Base-by-base conservation (phyloP, 2,888 invertebrate species). In the Catocala fraxini region DNA sequence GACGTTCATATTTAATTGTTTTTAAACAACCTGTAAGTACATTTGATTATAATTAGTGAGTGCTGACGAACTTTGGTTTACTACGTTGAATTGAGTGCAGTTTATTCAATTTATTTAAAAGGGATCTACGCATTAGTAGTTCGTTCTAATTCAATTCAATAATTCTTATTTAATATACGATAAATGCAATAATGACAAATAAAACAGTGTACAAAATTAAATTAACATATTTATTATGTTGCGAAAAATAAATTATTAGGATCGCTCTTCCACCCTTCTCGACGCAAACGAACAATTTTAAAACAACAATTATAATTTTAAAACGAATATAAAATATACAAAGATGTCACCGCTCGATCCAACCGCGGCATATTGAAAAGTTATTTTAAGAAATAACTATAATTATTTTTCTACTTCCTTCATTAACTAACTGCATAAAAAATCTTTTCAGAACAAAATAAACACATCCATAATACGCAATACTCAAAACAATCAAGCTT, bases 401-500 rank as follows among this genome's bases (percentile, higher is more conserved):
- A 54, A 53, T 45, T 48, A 51, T 56, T 51, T 51, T 51, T n/a
- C 5, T 33, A 47, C 47, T n/a, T n/a, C 1, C 10, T n/a, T 48
- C n/a, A 51, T 51, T 33, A 61, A 59, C 53, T 61, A 54, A 63
- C 49, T 51, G 67, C 62, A 58, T 65, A 82, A 81, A 80, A 65
- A 74, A 68, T 77, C 51, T 77, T 84, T 86, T 78, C 86, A 86
- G 86, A 81, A 83, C 70, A 79, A 80, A 82, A 77, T 39, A 45
- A 59, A 48, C 73, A 77, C 81, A 79, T 68, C 70, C 49, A 75
- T 61, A 77, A 77, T 68, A 77, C 78, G 75, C 81, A 82, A 82
- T 79, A 80, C 71, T 75, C 73, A 80, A 78, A 77, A 69, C 73
- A 77, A 80, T 70, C 75, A 83, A 86, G 83, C 84, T 85, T 84